These are phyloP conservation scores for Rosalia funebris DNA, from an alignment of 2,888 invertebrate species.

Conservation along the genomic window DNA sequence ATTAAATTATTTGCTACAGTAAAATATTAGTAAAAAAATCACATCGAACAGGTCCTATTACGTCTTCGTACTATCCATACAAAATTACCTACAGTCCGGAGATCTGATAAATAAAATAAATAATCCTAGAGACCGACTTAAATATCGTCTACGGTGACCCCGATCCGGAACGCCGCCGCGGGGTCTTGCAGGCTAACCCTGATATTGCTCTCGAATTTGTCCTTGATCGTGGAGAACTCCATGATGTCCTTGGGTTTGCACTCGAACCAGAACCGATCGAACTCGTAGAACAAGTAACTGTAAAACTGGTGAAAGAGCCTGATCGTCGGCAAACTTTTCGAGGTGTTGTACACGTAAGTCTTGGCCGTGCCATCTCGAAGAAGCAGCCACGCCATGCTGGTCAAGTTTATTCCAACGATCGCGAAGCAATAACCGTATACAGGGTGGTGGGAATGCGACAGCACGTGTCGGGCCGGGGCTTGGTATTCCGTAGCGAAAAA, in stretches of 20 bases:
- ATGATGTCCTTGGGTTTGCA: constrained; percentile 93
- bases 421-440: constrained; percentile 88
- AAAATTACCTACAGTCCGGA: no score
- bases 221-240: constrained; percentile 91
- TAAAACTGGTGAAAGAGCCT: constrained; percentile 92
- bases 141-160: constrained; percentile 79
- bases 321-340: constrained; percentile 73
- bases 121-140: constrained; percentile 60
- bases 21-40: no score
- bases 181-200: constrained; percentile 75
- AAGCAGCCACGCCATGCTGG: constrained; percentile 87
- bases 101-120: no score
- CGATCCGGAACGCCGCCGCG: constrained; percentile 80
- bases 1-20: no score
- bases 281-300: constrained; percentile 92
- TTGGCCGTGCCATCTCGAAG: constrained; percentile 84
- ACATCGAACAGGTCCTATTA: no score
- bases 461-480: constrained; percentile 81
- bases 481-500: constrained; percentile 87
- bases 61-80: no score
- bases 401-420: constrained; percentile 95
- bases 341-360: constrained; percentile 90
- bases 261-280: constrained; percentile 93
- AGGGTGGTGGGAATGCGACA: constrained; percentile 90
- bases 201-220: constrained; percentile 83